These are phyloP conservation scores for Oreotrochilus melanogaster DNA, from an alignment of 2,113 vertebrate genomes.

Conservation along the genomic window DNA sequence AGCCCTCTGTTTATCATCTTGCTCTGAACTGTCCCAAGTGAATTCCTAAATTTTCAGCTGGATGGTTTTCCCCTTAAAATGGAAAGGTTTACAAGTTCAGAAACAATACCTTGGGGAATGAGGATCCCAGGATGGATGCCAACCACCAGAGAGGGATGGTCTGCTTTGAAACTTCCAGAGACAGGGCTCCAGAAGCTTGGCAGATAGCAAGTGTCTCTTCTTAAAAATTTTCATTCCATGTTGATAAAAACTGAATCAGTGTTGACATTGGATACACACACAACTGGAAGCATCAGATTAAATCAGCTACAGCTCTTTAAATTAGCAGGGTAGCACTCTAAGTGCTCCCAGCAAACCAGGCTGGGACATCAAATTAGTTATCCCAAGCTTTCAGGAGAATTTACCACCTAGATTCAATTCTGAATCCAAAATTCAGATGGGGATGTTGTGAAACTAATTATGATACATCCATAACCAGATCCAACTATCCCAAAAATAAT, in stretches of 20 bases:
- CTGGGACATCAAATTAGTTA: background rate
- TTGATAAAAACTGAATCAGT: background rate
- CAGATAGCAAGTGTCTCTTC: background rate
- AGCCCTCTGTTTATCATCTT: background rate
- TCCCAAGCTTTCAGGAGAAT: background rate
- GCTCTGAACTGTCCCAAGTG: background rate
- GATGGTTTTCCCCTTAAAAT: background rate
- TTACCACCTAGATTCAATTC: background rate
- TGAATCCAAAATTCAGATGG: background rate
- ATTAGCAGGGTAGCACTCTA: background rate
- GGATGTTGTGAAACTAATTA: fast-evolving
- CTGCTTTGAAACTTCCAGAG: background rate
- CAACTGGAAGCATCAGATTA: background rate
- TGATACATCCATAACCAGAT: background rate
- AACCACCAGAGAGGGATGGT: background rate
- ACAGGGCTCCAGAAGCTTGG: background rate
- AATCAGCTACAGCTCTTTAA: background rate
- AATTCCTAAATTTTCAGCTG: background rate
- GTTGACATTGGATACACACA: background rate
- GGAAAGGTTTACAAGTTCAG: background rate
- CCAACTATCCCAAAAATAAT: background rate
- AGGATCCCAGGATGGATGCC: background rate
- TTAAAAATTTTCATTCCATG: background rate
- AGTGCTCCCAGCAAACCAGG: background rate
- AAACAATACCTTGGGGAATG: background rate